Base-by-base conservation (phyloP, 2,797 vertebrate species). In the Cheirogaleus major region DNA sequence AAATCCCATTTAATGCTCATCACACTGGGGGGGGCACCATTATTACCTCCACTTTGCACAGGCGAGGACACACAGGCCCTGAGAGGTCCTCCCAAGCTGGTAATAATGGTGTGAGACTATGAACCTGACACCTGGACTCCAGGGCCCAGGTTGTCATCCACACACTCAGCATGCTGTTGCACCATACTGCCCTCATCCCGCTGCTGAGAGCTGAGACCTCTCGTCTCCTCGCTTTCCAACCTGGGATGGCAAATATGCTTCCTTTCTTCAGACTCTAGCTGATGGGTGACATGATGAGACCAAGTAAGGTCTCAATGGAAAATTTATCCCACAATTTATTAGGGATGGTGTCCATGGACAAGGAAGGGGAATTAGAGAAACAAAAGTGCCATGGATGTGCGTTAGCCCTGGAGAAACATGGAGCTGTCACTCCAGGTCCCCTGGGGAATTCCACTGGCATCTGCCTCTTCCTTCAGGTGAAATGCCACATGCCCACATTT, bases 331-430 rank as follows among this genome's bases (percentile, higher is more conserved):
- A 17, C 6, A 59, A 8, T 41, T 43, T 41, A 38, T 59, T 50
- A 69, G 41, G 70, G 22, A 15, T 32, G 50, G 69, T 7, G 5
- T 82, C 52, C 41, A 15, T 6, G 5, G 48, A 30, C 22, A 14
- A 83, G 35, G 70, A 45, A 61, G 50, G 57, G 48, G 63, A 50
- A 72, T 20, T 48, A 23, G 45, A 57, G 63, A n/a, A 20, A 81
- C 23, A 27, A 43, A 80, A 25, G 41, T 27, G 70, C 38, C 43
- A 12, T 0, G 18, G 57, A 25, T 15, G 4, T 61, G 78, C 35
- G 30, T n/a, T 48, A 79, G 57, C 55, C 50, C 8, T 7, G 18
- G n/a, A 35, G 63, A 11, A 18, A 7, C 11, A 4, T 0, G 0
- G 27, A 59, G 30, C 91, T 35, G n/a, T 7, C 20, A n/a, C 48